Evolutionary conservation across 2,888 invertebrate species (phyloP), one percentile per base, ranked within the genome.

Genomic region (Lymantria dispar): DNA sequence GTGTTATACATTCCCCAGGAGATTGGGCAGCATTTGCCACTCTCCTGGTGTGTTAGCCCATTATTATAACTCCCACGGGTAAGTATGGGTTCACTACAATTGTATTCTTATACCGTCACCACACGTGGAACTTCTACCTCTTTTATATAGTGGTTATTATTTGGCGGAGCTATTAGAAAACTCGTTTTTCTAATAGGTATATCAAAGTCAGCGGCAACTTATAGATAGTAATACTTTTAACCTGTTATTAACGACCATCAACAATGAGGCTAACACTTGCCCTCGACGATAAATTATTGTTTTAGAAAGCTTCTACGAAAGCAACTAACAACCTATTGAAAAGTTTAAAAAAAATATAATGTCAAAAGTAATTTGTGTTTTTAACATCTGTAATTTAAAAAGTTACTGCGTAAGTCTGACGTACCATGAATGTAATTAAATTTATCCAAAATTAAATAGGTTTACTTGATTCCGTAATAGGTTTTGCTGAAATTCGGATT

Each of bases 181-280:
- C 14, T n/a, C 15, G 37, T 31, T 44, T 44, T 33, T 12, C 3
- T 33, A 1, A 33, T 33, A 30, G 30, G 8, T 8, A 7, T 33
- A 33, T 33, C 3, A 10, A 33, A 33, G 33, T 3, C 22, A 22
- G 22, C n/a, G 14, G 11, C 38, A 30, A 30, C 41, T 30, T 42
- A 10, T 36, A 41, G 43, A 41, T 36, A 36, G n/a, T 49, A 43
- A 47, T 47, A 45, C 5, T 50, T 38, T 15, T 14, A 74, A 73
- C 72, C 70, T 69, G 58, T 74, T 66, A 76, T 79, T 78, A 78
- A 58, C 54, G 52, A 62, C 68, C 70, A 75, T 76, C 68, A 75
- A 70, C 68, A 68, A 48, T 37, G 40, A 31, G 31, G 22, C 36
- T 54, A 56, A 45, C 45, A 43, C 48, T 49, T 41, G 43, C 38